Evolutionary conservation across 1,140 invertebrate genomes (phyloP), one percentile per base, ranked within the genome.

Genomic region (Dufourea novaeangliae): DNA sequence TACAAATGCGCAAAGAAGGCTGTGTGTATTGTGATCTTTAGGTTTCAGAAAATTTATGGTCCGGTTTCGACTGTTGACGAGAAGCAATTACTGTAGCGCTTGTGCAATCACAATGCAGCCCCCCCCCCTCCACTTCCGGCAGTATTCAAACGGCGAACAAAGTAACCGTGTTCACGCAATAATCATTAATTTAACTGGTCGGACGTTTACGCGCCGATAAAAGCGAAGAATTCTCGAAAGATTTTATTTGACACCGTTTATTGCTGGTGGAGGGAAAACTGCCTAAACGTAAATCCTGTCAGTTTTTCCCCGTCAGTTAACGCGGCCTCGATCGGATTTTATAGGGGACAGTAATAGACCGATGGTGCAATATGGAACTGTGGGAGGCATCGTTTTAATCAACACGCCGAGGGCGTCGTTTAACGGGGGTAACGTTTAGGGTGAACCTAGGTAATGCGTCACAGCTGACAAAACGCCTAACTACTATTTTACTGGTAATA

Each of bases 201-300:
- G 10, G 70, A 64, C 70, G 44, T 73, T 73, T 73, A 54, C 59
- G 59, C 46, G 11, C 20, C 32, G 44, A 64, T 64, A 64, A 52
- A 32, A 1, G 2, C 59, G 1, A 64, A 52, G 70, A 29, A 64
- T 52, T 64, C 20, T 34, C 20, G 17, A 14, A 69, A 69, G 67
- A 69, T 57, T 69, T 56, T 69, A 39, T 41, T 41, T 27, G n/a
- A 27, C 66, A 22, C 14, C 14, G 37, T 54, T 22, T 70, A 50
- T 32, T 68, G 22, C 46, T 25, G 46, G 7, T 44, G 32, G 25
- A 7, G 11, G 11, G 10, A 14, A 7, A 27, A n/a, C 29, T 17
- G n/a, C 50, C 64, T 20, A 54, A 50, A 27, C 27, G 20, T 41
- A 50, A 57, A 62, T 52, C 44, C 17, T 25, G 32, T 10, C 25